Percentiles rank a stretch among this genome's conserved stretches.
Conservation (phyloP, 2,888 invertebrate genomes). For the Metacarcinus magister region DNA sequence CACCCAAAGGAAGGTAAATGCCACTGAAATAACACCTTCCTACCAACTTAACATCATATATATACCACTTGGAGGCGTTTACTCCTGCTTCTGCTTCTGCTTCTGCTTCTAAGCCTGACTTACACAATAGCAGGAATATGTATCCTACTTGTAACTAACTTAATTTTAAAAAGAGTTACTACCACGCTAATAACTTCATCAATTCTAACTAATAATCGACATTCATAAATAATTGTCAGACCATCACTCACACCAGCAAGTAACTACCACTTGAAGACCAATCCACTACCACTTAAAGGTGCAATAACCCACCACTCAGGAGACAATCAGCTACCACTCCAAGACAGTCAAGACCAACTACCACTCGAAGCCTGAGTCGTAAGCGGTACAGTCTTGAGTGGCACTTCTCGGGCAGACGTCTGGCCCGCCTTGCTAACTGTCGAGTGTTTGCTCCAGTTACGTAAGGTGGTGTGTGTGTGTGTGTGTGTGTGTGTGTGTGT, state of each 20-base stretch:
- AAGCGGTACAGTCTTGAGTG: not conserved
- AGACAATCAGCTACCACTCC: conserved; percentile 34
- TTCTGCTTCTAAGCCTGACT: no score
- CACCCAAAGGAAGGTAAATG: not conserved
- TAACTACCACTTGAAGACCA: not conserved
- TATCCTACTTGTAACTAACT: no score
- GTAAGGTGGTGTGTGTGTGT: not conserved
- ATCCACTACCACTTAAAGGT: not conserved
- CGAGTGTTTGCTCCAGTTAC: not conserved
- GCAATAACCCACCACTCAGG: conserved; percentile 1
- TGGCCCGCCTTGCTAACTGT: not conserved
- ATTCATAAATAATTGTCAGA: not conserved
- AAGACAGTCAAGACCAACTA: conserved; percentile 28
- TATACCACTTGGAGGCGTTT: not conserved
- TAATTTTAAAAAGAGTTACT: no score
- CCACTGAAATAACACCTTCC: not conserved
- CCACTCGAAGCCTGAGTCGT: not conserved
- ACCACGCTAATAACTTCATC: not conserved
- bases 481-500: not conserved
- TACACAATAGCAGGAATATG: no score
- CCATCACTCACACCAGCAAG: not conserved
- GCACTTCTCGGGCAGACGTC: not conserved
- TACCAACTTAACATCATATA: not conserved
- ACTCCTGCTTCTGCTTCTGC: no score
- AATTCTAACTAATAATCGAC: not conserved